Evolutionary conservation across 2,113 vertebrate genomes (phyloP), one percentile per base, ranked within the genome.

Genomic region (Hemiscyllium ocellatum): DNA sequence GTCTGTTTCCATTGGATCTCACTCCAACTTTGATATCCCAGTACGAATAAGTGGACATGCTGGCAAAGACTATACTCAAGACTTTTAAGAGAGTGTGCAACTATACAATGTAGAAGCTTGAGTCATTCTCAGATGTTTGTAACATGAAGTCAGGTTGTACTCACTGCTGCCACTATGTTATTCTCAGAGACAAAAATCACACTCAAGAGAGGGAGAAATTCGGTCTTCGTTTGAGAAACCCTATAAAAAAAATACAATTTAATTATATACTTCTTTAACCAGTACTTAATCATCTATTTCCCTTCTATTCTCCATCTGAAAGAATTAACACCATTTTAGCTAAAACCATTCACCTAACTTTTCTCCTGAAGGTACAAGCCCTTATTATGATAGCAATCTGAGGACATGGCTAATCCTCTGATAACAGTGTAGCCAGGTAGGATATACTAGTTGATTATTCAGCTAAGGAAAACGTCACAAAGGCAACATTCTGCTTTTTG

Each of bases 111-210:
- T 24, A 95, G 68, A 89, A 89, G 22, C 15, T 95, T 76, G 69
- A 52, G 66, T 50, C 47, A 26, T 52, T 95, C 94, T 50, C 15
- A 72, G 68, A 47, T 42, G 52, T 72, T 29, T 50, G 69, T 95
- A 95, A 50, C 65, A 95, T 52, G 68, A 95, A 95, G 76, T 24
- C 42, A 95, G 70, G 94, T 72, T 72, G 94, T 69, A 97, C 99
- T 99, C 97, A 99, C 99, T 96, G 99, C 99, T 96, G 99, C 99
- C 95, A 99, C 98, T 96, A 99, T 97, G 50, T 98, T 99, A 97
- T 99, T 99, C 98, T 99, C 99, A 0, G 99, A 99, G 96, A 99
- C 98, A 97, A 99, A 99, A 0, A 98, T 98, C 96, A 99, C 98
- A 86, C 98, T 99, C 97, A 99, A 97, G 96, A 99, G 98, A 10